Evolutionary conservation across 64 coral and sea anemone genomes (phyloP).

Genomic region (Catalaphyllia jardinei): DNA sequence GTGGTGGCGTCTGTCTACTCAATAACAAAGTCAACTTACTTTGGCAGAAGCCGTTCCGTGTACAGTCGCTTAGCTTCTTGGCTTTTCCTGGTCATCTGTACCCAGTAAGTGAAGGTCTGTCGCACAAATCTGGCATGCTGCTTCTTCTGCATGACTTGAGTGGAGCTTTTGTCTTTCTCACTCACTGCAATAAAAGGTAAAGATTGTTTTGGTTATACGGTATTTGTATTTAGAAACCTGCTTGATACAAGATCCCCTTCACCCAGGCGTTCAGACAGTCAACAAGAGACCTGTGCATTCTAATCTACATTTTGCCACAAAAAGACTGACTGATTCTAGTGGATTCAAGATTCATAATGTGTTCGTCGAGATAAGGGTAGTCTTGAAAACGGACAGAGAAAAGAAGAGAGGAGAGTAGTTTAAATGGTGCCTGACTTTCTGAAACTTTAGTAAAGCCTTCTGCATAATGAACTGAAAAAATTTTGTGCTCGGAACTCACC

Average conservation of each 20-base stretch:
- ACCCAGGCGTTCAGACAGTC: too few species aligned
- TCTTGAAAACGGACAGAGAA: too few species aligned
- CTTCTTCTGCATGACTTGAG: conserved; percentile 39
- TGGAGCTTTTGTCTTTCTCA: conserved; percentile 72
- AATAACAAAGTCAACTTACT: conserved; percentile 46
- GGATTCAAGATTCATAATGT: too few species aligned
- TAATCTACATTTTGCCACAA: too few species aligned
- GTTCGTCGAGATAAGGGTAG: too few species aligned
- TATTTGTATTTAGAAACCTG: background rate
- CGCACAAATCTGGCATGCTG: conserved; percentile 26
- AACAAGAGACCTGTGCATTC: too few species aligned
- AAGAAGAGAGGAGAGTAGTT: too few species aligned
- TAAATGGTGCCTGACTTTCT: too few species aligned
- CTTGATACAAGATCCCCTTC: too few species aligned
- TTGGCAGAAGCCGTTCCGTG: conserved; percentile 70
- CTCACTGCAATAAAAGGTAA: conserved; percentile 48
- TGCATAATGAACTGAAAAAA: background rate
- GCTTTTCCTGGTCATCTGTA: conserved; percentile 72
- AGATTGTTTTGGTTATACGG: background rate
- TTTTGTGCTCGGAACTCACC: conserved; percentile 26
- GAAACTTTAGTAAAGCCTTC: too few species aligned
- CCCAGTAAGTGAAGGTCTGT: conserved; percentile 75
- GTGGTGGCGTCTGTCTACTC: too few species aligned
- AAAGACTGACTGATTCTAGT: too few species aligned
- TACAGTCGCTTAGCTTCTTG: conserved; percentile 76